These are phyloP conservation scores for Cladorhizidae sp. DNA, from an alignment of 37 sponge, comb jelly and placozoan genomes.

Conservation along the genomic window DNA sequence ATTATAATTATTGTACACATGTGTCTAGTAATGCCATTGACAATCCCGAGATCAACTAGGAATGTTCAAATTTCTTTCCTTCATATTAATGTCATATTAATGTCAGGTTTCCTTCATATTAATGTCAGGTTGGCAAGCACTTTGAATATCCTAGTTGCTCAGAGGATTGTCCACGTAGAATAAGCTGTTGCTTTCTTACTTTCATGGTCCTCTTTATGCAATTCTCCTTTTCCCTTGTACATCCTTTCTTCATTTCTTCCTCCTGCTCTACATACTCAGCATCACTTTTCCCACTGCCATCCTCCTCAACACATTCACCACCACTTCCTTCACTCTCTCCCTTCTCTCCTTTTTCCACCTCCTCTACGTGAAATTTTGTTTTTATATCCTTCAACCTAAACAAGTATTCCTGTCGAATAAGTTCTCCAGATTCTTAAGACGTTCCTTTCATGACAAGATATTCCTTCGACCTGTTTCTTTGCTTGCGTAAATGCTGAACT, in stretches of 20 bases:
- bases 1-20: too few relatives aligned
- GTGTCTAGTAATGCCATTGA: too few relatives aligned
- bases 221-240: neutral
- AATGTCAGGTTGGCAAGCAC: too few relatives aligned
- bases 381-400: slow-evolving; percentile 63
- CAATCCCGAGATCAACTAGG: too few relatives aligned
- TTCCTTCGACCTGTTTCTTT: slow-evolving; percentile 60
- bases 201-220: too few relatives aligned
- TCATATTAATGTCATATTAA: too few relatives aligned
- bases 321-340: neutral
- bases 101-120: too few relatives aligned
- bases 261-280: slow-evolving; percentile 27
- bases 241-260: slow-evolving; percentile 6
- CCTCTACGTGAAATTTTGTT: slow-evolving; percentile 47
- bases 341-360: slow-evolving; percentile 61
- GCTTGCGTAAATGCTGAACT: slow-evolving; percentile 36
- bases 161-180: too few relatives aligned
- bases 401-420: slow-evolving; percentile 46
- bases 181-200: neutral
- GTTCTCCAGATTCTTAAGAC: slow-evolving; percentile 34
- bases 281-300: slow-evolving; percentile 3
- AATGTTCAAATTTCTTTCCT: too few relatives aligned
- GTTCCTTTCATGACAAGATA: slow-evolving; percentile 38
- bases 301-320: slow-evolving; percentile 17
- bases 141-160: too few relatives aligned